Conservation (phyloP, 2,888 invertebrate species). For the Melieria omissa region DNA sequence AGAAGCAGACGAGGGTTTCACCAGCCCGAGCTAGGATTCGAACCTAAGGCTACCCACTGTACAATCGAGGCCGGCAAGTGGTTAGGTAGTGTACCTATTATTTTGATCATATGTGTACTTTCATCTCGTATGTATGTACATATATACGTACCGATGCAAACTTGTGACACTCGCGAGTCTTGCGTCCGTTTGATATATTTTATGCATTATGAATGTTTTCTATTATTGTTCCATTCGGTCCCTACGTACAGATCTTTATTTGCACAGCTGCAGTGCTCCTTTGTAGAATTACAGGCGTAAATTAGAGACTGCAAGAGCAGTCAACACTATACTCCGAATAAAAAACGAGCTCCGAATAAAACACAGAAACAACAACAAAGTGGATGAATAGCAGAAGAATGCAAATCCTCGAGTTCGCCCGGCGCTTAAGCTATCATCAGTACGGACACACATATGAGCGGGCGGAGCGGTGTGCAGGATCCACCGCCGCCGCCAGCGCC, state of each 20-base stretch:
- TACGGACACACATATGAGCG: background rate
- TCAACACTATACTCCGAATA: constrained; percentile 18
- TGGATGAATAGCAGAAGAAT: constrained; percentile 36
- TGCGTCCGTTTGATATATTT: constrained; percentile 28
- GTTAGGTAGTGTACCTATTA: too few relatives aligned
- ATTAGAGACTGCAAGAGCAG: constrained; percentile 25
- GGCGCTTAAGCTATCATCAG: constrained; percentile 33
- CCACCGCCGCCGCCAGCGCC: background rate
- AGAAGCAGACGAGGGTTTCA: too few relatives aligned
- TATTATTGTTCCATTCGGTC: constrained; percentile 1
- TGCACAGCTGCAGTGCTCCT: constrained; percentile 36
- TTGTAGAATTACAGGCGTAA: constrained; percentile 33
- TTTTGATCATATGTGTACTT: too few relatives aligned
- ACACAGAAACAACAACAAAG: constrained; percentile 13
- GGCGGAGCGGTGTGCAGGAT: background rate
- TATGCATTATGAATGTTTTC: constrained; percentile 40
- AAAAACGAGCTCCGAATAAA: constrained; percentile 23
- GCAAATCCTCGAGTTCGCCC: constrained; percentile 29
- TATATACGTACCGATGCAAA: background rate
- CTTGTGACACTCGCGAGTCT: too few relatives aligned
- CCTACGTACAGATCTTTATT: constrained; percentile 27
- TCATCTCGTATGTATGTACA: background rate
- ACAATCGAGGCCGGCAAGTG: too few relatives aligned
- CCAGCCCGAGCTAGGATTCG: too few relatives aligned
- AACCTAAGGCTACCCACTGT: too few relatives aligned